A percentile compares a stretch with the other conserved stretches of the same genome.
phyloP scores from a whole-genome alignment of 2,113 vertebrate genomes.

The Etia nguti region DNA sequence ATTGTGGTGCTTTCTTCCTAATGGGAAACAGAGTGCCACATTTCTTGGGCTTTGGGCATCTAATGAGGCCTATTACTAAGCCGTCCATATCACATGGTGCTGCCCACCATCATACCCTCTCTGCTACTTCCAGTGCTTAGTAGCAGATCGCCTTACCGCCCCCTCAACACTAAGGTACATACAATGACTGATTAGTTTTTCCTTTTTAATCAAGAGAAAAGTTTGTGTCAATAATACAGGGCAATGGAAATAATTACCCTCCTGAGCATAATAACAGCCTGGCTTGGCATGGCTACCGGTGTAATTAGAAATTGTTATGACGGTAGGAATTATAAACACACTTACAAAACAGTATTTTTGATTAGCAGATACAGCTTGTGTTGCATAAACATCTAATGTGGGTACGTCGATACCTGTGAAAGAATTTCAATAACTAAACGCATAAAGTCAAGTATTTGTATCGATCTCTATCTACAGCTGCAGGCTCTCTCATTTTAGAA shows the following conservation, averaged over 20 bases:
- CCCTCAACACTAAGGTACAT: not conserved
- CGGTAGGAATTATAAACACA: constrained; percentile 7
- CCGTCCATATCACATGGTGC: not conserved
- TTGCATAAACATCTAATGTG: not conserved
- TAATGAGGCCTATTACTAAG: constrained; percentile 37
- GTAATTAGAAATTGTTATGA: constrained; percentile 37
- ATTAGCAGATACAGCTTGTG: not conserved
- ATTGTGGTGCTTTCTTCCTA: constrained; percentile 9
- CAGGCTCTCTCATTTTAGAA: not conserved
- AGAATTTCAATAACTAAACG: not conserved
- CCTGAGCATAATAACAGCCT: constrained; percentile 1
- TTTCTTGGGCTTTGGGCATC: constrained; percentile 15
- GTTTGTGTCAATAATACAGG: constrained; percentile 25
- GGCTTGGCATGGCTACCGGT: not conserved
- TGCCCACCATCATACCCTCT: constrained; percentile 3
- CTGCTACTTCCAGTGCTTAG: not conserved
- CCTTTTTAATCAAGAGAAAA: constrained; percentile 23
- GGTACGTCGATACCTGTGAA: not conserved
- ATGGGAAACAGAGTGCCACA: constrained; percentile 29
- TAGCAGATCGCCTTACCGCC: constrained; percentile 5
- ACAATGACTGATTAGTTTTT: constrained; percentile 8
- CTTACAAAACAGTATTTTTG: not conserved
- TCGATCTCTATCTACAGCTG: not conserved
- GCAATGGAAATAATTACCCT: constrained; percentile 33
- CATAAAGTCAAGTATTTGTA: not conserved